These are phyloP conservation scores for Sebastes cheni DNA, from an alignment of 2,797 vertebrate genomes.

Conservation along the genomic window DNA sequence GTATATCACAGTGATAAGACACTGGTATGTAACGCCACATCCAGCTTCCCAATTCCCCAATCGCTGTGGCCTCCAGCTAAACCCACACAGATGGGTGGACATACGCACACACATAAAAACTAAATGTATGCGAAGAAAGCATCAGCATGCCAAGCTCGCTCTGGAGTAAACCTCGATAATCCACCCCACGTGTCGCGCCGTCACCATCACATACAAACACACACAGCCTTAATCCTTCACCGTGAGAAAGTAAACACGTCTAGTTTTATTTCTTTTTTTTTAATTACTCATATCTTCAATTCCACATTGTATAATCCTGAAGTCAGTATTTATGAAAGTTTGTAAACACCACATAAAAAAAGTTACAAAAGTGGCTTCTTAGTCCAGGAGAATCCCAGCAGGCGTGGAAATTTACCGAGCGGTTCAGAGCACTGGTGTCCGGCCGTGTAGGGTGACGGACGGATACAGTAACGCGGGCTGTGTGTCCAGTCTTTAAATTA, in stretches of 20 bases:
- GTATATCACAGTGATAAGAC: constrained; percentile 61
- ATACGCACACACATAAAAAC: constrained; percentile 16
- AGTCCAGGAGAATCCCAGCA: neutral
- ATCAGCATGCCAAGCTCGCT: constrained; percentile 27
- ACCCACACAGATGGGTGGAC: constrained; percentile 50
- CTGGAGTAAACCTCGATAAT: constrained; percentile 53
- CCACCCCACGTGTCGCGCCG: constrained; percentile 36
- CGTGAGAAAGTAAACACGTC: constrained; percentile 35
- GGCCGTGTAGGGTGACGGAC: constrained; percentile 17
- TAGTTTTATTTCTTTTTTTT: constrained; percentile 24
- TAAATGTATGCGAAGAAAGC: constrained; percentile 34
- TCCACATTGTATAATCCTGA: constrained; percentile 50
- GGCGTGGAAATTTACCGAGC: constrained; percentile 1
- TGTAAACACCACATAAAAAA: neutral
- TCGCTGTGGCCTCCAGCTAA: constrained; percentile 55
- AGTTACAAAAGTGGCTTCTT: constrained; percentile 11
- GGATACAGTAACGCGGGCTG: constrained; percentile 43
- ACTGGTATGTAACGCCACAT: constrained; percentile 42
- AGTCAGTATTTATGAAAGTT: constrained; percentile 11
- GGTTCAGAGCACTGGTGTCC: neutral
- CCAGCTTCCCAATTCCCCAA: constrained; percentile 38
- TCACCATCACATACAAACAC: neutral
- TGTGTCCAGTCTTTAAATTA: constrained; percentile 66
- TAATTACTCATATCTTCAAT: constrained; percentile 38
- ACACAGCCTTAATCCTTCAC: constrained; percentile 46